Evolutionary conservation across 1,140 invertebrate genomes (phyloP).

Genomic region (Trichogramma pretiosum): DNA sequence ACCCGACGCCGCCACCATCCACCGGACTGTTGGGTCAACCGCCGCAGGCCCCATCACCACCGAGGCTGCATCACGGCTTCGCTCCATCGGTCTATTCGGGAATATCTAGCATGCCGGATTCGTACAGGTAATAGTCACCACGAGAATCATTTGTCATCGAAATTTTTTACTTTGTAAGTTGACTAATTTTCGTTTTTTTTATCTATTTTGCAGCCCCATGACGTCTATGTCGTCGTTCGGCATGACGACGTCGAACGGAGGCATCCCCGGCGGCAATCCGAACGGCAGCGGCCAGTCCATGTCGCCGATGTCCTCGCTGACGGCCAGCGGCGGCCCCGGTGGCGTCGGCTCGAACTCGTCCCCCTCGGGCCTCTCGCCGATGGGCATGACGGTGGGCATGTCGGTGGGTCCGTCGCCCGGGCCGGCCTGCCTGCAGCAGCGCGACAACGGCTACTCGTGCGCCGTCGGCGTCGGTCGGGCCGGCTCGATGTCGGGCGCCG

Average conservation of each 20-base stretch:
- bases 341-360: constrained; percentile 42
- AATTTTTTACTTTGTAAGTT: no score
- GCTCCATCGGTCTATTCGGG: constrained; percentile 42
- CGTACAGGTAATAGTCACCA: constrained; percentile 49
- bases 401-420: constrained; percentile 47
- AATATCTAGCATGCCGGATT: constrained; percentile 49
- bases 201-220: constrained; percentile 46
- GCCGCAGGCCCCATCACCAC: constrained; percentile 39
- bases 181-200: no score
- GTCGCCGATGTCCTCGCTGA: constrained; percentile 51
- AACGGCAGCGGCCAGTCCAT: constrained; percentile 32
- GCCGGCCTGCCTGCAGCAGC: constrained; percentile 56
- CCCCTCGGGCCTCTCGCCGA: constrained; percentile 43
- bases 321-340: constrained; percentile 34
- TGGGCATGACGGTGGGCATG: constrained; percentile 45
- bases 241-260: constrained; percentile 34
- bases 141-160: no score
- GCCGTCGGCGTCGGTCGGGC: constrained; percentile 50
- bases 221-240: constrained; percentile 48
- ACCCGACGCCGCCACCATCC: constrained; percentile 42
- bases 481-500: no score
- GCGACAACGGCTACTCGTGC: constrained; percentile 57
- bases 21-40: constrained; percentile 36
- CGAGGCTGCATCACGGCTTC: constrained; percentile 42
- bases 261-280: neutral